Conservation (phyloP, 92 coral and sea anemone species). For the Bergia puertoricense region DNA sequence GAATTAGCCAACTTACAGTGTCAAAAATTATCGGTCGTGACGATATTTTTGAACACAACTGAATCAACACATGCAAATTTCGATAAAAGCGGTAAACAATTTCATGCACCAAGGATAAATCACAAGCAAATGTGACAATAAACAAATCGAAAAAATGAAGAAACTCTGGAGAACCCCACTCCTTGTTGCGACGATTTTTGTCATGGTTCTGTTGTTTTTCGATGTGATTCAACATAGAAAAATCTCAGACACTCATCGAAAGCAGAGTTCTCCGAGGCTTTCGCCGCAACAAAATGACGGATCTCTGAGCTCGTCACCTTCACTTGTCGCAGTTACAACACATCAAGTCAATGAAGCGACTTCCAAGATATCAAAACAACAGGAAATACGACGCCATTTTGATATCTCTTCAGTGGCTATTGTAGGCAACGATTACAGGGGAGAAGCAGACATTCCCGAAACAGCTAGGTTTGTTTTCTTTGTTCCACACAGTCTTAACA, state of each 20-base stretch:
- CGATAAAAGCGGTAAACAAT: neutral
- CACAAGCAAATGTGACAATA: neutral
- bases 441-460: neutral
- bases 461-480: conserved; percentile 1
- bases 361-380: conserved; percentile 1
- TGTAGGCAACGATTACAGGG: conserved; percentile 31
- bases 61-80: neutral
- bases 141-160: neutral
- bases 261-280: neutral
- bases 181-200: neutral
- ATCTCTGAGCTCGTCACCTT: neutral
- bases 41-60: neutral
- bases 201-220: neutral
- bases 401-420: conserved; percentile 18
- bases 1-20: too few species aligned
- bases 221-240: conserved; percentile 29
- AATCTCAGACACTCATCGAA: neutral
- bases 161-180: neutral
- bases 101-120: neutral
- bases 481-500: conserved; percentile 15
- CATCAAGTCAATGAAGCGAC: neutral
- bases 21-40: neutral
- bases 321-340: neutral
- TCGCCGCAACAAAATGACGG: neutral
- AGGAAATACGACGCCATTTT: neutral